Base-by-base conservation (phyloP, 1,140 invertebrate species). In the Drosophila malerkotliana region DNA sequence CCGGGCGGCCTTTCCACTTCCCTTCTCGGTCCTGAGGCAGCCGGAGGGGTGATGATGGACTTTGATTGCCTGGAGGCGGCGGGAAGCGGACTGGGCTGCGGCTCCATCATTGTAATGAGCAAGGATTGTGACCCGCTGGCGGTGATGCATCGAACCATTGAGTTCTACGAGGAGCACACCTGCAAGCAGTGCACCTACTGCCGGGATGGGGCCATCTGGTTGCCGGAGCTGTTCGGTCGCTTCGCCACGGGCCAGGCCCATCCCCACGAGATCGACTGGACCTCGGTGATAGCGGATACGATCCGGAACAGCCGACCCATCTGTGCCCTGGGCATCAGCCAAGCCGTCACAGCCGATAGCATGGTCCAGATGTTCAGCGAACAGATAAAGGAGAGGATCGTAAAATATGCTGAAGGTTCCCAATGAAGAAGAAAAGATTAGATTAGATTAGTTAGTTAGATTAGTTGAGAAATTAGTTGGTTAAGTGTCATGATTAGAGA, bases 141-240 rank as follows among this genome's bases (percentile, higher is more conserved):
- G 90, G 98, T 98, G 5, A 99, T 99, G 90, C 95, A 97, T 15
- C 94, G 98, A 26, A 94, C 99, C 26, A 97, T 98, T 72, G 96
- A 97, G 91, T 99, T 99, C 93, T 99, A 99, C 92, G 98, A 99
- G 91, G 98, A 99, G 88, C 98, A 99, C 92, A 98, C 97, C 5
- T 99, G 98, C 93, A 99, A 98, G 21, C 98, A 99, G 93, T 99
- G 99, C 91, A 99, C 98, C 51, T 98, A 98, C 10, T 99, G 98
- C 92, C 93, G 98, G 26, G 99, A 99, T 93, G 98, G 98, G 6
- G 97, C 98, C 72, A 95, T 94, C 39, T 99, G 98, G 98, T 98
- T 99, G 97, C 97, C 97, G 90, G 98, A 99, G 93, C 97, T 99
- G 14, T 71, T 77, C 12, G 56, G 24, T n/a, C 64, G 41, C 12